These are phyloP conservation scores for Drosophila ficusphila DNA, from an alignment of 1,140 invertebrate species.

Conservation along the genomic window DNA sequence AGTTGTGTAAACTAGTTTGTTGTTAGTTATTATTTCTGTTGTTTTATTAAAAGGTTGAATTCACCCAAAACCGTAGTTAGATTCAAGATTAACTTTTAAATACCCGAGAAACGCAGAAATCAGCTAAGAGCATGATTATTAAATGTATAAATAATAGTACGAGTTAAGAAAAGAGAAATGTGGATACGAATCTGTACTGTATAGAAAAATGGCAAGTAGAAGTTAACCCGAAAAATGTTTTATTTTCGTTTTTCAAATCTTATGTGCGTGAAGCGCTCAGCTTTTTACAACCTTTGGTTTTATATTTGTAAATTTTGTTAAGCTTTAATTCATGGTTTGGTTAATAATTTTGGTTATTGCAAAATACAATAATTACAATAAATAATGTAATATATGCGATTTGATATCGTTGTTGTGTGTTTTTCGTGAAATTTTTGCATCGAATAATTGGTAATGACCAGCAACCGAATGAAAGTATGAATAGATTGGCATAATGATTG, in stretches of 20 bases:
- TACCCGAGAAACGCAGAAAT: constrained; percentile 36
- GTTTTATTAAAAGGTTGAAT: constrained; percentile 17
- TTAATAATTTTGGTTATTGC: constrained; percentile 83
- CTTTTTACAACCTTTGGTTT: constrained; percentile 14
- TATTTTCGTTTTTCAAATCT: constrained; percentile 75
- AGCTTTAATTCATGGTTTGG: constrained; percentile 57
- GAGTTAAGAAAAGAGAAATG: constrained; percentile 23
- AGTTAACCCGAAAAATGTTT: constrained; percentile 84
- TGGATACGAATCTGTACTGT: constrained; percentile 43
- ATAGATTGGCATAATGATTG: constrained; percentile 66
- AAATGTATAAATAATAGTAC: constrained; percentile 39
- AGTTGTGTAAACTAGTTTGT: constrained; percentile 40
- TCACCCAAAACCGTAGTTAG: constrained; percentile 65
- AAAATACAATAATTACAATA: constrained; percentile 76
- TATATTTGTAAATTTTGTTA: constrained; percentile 52
- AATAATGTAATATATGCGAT: constrained; percentile 57
- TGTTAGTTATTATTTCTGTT: constrained; percentile 64
- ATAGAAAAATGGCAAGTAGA: constrained; percentile 35
- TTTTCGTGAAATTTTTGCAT: constrained; percentile 67
- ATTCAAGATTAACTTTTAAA: constrained; percentile 41
- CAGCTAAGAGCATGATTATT: constrained; percentile 56
- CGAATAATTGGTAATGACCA: constrained; percentile 70
- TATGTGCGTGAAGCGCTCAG: constrained; percentile 31
- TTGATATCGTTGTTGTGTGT: constrained; percentile 59
- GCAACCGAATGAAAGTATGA: constrained; percentile 74